These are phyloP conservation scores for Macrosoma leucophasiata DNA, from an alignment of 2,888 invertebrate genomes.

Conservation along the genomic window DNA sequence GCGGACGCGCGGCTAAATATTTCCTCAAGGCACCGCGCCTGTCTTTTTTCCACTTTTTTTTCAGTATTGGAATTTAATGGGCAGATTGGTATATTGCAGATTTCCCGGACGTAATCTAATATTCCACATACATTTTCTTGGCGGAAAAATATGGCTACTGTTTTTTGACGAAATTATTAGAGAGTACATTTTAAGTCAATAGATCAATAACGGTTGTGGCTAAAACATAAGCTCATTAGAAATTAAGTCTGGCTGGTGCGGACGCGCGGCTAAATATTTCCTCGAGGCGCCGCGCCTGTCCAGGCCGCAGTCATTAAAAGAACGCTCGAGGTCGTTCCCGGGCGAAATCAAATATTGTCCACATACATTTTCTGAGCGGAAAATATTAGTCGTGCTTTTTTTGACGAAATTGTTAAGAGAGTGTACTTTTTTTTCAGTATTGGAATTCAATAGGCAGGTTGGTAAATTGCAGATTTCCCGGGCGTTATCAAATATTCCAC, in stretches of 20 bases:
- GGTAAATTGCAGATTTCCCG: constrained; percentile 37
- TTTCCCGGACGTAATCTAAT: constrained; percentile 56
- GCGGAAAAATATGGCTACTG: no score
- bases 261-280: constrained; percentile 68
- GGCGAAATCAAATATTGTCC: constrained; percentile 64
- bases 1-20: constrained; percentile 65
- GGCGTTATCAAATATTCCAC: constrained; percentile 61
- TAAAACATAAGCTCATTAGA: constrained; percentile 63
- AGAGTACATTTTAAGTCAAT: no score
- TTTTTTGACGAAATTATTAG: no score
- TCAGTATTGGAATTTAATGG: constrained; percentile 66
- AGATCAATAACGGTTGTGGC: no score
- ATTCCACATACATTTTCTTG: constrained; percentile 55
- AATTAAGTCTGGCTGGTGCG: constrained; percentile 57
- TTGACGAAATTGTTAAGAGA: constrained; percentile 13
- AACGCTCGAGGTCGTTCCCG: constrained; percentile 42
- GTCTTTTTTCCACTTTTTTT: constrained; percentile 39
- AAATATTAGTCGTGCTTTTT: no score
- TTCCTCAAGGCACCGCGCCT: constrained; percentile 50
- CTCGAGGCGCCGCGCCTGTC: constrained; percentile 43
- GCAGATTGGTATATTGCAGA: constrained; percentile 36
- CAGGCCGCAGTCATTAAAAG: constrained; percentile 63
- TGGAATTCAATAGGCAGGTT: constrained; percentile 53
- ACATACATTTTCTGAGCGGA: constrained; percentile 48
- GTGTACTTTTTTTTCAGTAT: no score